phyloP scores from a whole-genome alignment of 2,888 invertebrate genomes.

The Hofmannophila pseudospretella region DNA sequence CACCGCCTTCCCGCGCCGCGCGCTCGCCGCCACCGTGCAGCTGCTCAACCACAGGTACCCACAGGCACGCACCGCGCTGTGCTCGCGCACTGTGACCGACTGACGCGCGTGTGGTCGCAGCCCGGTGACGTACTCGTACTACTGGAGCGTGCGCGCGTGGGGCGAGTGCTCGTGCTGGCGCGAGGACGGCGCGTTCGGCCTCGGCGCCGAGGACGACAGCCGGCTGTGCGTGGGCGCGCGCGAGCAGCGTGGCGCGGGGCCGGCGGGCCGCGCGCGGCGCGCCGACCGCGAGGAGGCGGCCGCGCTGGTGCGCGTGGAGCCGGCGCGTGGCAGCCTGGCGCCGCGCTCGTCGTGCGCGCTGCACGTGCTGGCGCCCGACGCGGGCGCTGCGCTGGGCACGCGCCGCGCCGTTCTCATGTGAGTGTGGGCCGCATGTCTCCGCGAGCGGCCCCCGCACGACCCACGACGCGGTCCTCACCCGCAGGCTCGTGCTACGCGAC shows the following conservation, averaged over 20 bases:
- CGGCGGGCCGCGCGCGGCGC: not conserved
- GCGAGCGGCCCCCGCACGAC: not conserved
- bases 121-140: constrained; percentile 47
- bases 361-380: constrained; percentile 33
- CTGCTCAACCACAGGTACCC: constrained; percentile 53
- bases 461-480: not conserved
- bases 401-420: constrained; percentile 51
- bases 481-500: constrained; percentile 48
- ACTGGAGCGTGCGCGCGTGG: constrained; percentile 54
- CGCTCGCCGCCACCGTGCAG: constrained; percentile 35
- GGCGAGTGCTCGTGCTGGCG: constrained; percentile 38
- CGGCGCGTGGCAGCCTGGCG: constrained; percentile 21
- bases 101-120: constrained; percentile 21
- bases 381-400: constrained; percentile 30
- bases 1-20: constrained; percentile 41
- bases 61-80: not conserved
- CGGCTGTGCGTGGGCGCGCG: constrained; percentile 30
- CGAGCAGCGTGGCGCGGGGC: constrained; percentile 10
- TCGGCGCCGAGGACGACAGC: constrained; percentile 15
- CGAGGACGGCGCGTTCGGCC: constrained; percentile 15
- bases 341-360: constrained; percentile 28
- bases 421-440: constrained; percentile 4
- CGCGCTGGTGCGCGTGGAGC: constrained; percentile 22
- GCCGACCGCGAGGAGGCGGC: not conserved
- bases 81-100: not conserved